These are phyloP conservation scores for Chamaetylas fuelleborni DNA, from an alignment of 2,113 vertebrate species.

Conservation along the genomic window DNA sequence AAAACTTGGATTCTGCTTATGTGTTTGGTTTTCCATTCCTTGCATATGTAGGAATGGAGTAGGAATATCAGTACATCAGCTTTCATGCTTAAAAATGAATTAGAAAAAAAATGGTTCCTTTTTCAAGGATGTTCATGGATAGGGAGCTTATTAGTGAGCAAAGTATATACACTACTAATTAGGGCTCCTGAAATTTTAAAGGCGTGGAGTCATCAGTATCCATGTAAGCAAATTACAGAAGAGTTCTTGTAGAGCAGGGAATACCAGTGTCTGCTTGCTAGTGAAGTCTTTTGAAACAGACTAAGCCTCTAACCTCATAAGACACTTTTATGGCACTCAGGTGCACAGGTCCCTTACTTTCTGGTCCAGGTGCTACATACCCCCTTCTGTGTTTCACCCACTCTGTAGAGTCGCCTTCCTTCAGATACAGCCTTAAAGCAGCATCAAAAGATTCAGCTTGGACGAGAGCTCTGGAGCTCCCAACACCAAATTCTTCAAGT, in stretches of 20 bases:
- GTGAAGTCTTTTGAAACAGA: not conserved
- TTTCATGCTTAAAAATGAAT: not conserved
- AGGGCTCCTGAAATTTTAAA: not conserved
- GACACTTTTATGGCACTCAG: not conserved
- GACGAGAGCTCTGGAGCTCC: not conserved
- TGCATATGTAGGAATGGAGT: not conserved
- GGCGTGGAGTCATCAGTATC: not conserved
- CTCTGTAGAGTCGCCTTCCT: not conserved
- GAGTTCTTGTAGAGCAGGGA: not conserved
- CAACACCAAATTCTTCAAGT: not conserved
- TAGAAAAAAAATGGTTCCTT: not conserved
- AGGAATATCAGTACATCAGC: not conserved
- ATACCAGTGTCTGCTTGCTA: not conserved
- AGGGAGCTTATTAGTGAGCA: not conserved
- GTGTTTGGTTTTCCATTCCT: not conserved
- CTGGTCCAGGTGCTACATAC: not conserved
- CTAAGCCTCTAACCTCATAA: not conserved
- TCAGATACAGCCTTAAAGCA: not conserved
- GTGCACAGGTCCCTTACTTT: not conserved
- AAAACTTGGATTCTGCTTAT: not conserved
- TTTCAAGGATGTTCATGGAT: not conserved
- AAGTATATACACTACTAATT: not conserved
- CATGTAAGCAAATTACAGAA: not conserved
- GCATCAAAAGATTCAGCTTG: accelerated
- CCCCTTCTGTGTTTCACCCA: not conserved